Conservation (phyloP, 2,113 vertebrate species). For the Rhabdornis inornatus region DNA sequence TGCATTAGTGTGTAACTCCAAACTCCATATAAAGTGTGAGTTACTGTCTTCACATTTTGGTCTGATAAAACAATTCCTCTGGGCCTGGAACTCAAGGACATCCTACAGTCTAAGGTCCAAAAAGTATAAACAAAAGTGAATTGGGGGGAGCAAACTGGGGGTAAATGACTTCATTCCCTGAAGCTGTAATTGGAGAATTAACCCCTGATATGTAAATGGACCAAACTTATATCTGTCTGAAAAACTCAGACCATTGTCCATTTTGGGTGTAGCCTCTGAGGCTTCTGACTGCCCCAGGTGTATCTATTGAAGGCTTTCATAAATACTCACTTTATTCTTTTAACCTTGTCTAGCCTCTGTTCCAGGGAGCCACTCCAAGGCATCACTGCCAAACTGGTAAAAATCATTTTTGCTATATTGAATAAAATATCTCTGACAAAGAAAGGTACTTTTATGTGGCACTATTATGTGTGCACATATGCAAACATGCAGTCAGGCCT, state of each 20-base stretch:
- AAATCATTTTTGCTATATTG: neutral
- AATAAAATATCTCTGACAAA: neutral
- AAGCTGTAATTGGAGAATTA: neutral
- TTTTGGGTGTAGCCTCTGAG: neutral
- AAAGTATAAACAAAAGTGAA: neutral
- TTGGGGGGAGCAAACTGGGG: neutral
- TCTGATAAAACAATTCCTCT: neutral
- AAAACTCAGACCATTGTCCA: neutral
- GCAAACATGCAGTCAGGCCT: neutral
- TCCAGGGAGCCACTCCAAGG: fast-evolving
- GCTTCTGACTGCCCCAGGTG: neutral
- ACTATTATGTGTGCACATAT: fast-evolving
- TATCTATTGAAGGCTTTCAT: too few relatives aligned
- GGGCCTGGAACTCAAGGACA: neutral
- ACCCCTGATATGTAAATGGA: neutral
- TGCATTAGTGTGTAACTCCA: neutral
- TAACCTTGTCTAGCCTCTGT: fast-evolving
- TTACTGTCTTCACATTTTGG: neutral
- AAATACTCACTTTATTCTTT: neutral
- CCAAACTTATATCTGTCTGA: neutral
- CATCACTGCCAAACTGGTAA: neutral
- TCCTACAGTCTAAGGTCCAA: neutral
- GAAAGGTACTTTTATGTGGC: neutral
- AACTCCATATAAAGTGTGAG: neutral
- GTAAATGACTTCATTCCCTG: neutral